These are phyloP conservation scores for Nemurella pictetii DNA, from an alignment of 2,888 invertebrate species.

Conservation along the genomic window DNA sequence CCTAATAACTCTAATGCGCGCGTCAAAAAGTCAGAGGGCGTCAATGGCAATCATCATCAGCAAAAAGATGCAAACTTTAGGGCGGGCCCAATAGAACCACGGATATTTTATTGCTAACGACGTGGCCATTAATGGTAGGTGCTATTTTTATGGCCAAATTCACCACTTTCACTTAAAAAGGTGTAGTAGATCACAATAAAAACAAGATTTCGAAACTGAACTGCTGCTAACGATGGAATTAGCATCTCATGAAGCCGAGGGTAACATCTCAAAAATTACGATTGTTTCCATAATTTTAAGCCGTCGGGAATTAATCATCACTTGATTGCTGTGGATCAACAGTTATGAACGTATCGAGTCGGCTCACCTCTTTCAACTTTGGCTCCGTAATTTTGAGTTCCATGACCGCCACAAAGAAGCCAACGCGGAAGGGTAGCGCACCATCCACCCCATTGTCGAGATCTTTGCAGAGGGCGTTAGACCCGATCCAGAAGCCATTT, in stretches of 20 bases:
- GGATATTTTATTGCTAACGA: not conserved
- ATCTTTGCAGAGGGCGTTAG: conserved; percentile 53
- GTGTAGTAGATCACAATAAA: not conserved
- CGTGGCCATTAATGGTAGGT: not conserved
- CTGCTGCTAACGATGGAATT: too few relatives aligned
- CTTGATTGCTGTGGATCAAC: too few relatives aligned
- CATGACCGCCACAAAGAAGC: conserved; percentile 50
- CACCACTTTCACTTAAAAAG: not conserved
- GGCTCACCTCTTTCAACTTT: conserved; percentile 51
- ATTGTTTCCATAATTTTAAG: too few relatives aligned
- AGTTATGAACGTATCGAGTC: too few relatives aligned
- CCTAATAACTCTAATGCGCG: not conserved
- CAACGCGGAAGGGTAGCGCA: conserved; percentile 49
- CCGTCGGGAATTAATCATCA: too few relatives aligned
- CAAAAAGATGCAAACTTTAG: not conserved
- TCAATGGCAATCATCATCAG: not conserved
- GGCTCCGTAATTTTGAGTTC: conserved; percentile 55
- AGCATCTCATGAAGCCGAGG: too few relatives aligned
- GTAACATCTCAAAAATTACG: too few relatives aligned
- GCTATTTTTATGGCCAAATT: not conserved
- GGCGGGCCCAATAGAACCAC: not conserved
- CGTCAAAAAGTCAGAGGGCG: not conserved
- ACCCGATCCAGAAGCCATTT: conserved; percentile 57
- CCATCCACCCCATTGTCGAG: conserved; percentile 43
- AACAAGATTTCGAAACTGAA: too few relatives aligned